These are phyloP conservation scores for Oceanodroma tethys DNA, from an alignment of 2,113 vertebrate species.

Conservation along the genomic window DNA sequence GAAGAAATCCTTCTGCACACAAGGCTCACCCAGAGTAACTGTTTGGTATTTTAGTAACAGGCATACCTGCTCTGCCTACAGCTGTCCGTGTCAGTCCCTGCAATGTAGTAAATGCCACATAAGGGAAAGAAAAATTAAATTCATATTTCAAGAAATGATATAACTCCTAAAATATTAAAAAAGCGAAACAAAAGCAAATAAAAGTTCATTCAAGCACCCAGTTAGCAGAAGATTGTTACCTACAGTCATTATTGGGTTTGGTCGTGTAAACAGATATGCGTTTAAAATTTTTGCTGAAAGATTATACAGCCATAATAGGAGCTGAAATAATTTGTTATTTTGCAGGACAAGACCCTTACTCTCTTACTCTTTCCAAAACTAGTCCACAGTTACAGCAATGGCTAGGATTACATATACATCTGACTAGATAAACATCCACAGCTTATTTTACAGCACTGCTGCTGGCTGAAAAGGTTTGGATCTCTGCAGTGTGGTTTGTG, in stretches of 20 bases:
- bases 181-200: neutral
- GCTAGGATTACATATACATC: neutral
- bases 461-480: neutral
- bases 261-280: neutral
- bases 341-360: neutral
- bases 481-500: neutral
- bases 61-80: conserved; percentile 86
- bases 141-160: neutral
- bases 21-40: conserved; percentile 87
- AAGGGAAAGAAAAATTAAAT: neutral
- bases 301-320: neutral
- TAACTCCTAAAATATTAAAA: neutral
- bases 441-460: conserved; percentile 16
- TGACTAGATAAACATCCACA: conserved; percentile 19
- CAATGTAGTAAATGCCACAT: neutral
- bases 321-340: neutral
- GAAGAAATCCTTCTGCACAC: conserved; percentile 86
- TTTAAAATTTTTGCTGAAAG: neutral
- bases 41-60: conserved; percentile 84
- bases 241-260: neutral
- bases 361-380: neutral
- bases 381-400: neutral
- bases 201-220: neutral
- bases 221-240: neutral
- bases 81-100: conserved; percentile 84